Evolutionary conservation across 2,797 vertebrate species (phyloP), one percentile per base, ranked within the genome.

Genomic region (Crocidura indochinensis): DNA sequence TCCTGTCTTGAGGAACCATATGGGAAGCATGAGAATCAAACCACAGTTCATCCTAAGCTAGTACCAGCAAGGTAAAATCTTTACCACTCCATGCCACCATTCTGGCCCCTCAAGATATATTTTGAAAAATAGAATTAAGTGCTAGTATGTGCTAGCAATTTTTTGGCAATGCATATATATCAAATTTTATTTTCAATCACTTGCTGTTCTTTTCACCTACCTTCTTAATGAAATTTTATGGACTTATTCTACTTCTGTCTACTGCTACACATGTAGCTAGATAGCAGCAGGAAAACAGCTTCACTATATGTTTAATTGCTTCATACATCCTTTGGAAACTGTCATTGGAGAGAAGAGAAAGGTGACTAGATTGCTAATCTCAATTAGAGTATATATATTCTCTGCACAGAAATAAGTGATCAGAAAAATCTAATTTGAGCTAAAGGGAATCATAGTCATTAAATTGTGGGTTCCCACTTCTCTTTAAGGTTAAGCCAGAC

Each of bases 211-310:
- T 90, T 91, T 75, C 62, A 85, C 8, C 7, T 46, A 44, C 22
- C 76, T 64, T 38, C 44, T 93, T 95, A 93, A 87, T 94, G 79
- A 88, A 44, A 92, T 29, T 74, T 72, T 31, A 24, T 74, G 75
- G 38, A 86, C 27, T 91, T 73, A 15, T 67, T 51, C 8, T 85
- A 83, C 51, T 46, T 93, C 65, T 86, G 6, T 67, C 85, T 80
- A 38, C 62, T 80, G 24, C 47, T 87, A 88, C 49, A 31, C 56
- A 71, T 27, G 74, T 12, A 83, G n/a, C 79, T 71, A 91, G 77
- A 85, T 88, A 86, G 38, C 78, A 93, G 46, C 0, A 31, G 49
- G 14, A 8, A 87, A 89, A 84, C 19, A 64, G 44, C 62, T 92
- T 71, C 79, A 91, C 29, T 26, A 69, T 51, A 83, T 75, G 38